Evolutionary conservation across 2,888 invertebrate species (phyloP), one percentile per base, ranked within the genome.

Genomic region (Eristalis pertinax): DNA sequence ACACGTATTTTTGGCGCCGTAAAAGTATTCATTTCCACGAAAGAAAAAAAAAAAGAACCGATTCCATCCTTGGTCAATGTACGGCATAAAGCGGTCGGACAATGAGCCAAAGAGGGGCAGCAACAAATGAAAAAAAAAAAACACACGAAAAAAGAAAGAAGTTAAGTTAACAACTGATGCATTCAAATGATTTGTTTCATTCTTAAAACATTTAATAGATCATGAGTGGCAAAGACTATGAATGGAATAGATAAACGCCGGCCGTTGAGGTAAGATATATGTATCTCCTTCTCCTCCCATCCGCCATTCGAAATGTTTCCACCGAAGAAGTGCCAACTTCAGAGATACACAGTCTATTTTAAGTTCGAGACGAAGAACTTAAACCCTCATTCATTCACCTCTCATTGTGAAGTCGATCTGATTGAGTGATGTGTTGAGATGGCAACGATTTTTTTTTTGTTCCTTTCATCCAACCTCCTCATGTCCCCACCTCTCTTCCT

Each of bases 1-100:
- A 68, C 80, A 80, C 80, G 80, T 80, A 80, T 50, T 68, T 67
- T 62, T 74, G 26, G 56, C 67, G 68, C 35, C 62, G 19, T 63
- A 80, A 74, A 78, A 77, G 38, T 29, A 64, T 60, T 41, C 43
- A 67, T 26, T 72, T 79, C 73, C 26, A 74, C 50, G 60, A 73
- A 74, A 29, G 22, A 56, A 72, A 29, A 15, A 32, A 15, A 32
- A 56, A 65, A 38, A 63, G 15, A 60, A 29, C 8, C 60, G 26
- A 58, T 22, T 26, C 56, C 26, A 69, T 69, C 24, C 26, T 63
- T 69, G 62, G 69, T 63, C 69, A 63, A 63, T 63, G 63, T 8
- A 77, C 68, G 29, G 56, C 50, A 50, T 19, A 10, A 19, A 19
- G 50, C n/a, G 19, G 50, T 19, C 50, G 50, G 50, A 50, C 50